Conservation (phyloP, 2,113 vertebrate species). For the Chlamydotis undulata region DNA sequence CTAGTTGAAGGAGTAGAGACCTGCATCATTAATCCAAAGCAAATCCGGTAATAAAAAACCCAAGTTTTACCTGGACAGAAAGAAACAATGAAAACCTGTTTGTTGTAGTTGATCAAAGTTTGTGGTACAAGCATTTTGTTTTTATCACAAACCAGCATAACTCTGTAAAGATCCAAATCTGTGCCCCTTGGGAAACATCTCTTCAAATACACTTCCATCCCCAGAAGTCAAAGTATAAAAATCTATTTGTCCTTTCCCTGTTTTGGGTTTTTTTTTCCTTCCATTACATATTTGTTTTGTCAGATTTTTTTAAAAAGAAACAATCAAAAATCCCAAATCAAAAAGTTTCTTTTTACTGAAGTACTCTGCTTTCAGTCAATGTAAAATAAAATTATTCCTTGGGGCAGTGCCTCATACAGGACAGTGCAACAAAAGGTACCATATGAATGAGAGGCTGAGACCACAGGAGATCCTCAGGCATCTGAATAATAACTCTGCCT, state of each 20-base stretch:
- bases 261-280: neutral
- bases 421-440: neutral
- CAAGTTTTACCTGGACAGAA: neutral
- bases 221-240: neutral
- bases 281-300: neutral
- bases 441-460: neutral
- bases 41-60: neutral
- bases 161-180: neutral
- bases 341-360: neutral
- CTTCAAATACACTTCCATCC: neutral
- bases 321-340: neutral
- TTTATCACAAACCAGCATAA: neutral
- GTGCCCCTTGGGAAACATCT: neutral
- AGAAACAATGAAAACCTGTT: neutral
- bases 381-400: neutral
- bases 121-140: neutral
- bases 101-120: neutral
- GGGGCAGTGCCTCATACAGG: neutral
- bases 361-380: neutral
- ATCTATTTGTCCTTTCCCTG: neutral
- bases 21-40: neutral
- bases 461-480: neutral
- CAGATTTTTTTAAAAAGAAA: neutral
- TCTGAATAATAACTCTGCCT: neutral
- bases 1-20: neutral